phyloP scores from a whole-genome alignment of 2,888 invertebrate species.

The Synergus umbraculus region DNA sequence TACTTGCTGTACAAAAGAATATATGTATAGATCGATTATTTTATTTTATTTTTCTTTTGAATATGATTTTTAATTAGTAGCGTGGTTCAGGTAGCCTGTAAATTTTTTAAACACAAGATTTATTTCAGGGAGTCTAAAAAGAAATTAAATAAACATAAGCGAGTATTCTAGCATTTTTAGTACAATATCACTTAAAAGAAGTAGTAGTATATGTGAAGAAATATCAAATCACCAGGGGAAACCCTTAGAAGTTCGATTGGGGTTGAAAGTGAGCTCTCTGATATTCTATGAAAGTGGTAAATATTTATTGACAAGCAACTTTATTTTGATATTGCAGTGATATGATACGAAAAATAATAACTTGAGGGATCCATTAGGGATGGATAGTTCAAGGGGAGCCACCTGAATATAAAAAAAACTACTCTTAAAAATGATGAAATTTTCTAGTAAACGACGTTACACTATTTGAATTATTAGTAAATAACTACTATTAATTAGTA shows the following conservation, averaged over 20 bases:
- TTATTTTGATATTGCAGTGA: not conserved
- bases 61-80: no score
- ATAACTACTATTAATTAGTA: no score
- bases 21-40: not conserved
- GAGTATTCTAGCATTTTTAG: no score
- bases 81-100: no score
- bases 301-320: slow-evolving; percentile 2
- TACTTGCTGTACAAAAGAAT: not conserved
- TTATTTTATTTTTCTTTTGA: no score
- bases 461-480: no score
- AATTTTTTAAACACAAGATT: no score
- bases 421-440: not conserved
- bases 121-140: no score
- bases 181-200: no score
- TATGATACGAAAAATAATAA: not conserved
- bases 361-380: not conserved
- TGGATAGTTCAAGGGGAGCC: not conserved
- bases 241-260: not conserved
- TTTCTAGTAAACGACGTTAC: no score
- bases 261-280: no score
- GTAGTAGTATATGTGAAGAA: not conserved
- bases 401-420: not conserved
- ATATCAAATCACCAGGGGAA: not conserved
- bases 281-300: not conserved
- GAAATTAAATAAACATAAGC: not conserved